Base-by-base conservation (phyloP, 1,140 invertebrate species). In the Bombus cullumanus region DNA sequence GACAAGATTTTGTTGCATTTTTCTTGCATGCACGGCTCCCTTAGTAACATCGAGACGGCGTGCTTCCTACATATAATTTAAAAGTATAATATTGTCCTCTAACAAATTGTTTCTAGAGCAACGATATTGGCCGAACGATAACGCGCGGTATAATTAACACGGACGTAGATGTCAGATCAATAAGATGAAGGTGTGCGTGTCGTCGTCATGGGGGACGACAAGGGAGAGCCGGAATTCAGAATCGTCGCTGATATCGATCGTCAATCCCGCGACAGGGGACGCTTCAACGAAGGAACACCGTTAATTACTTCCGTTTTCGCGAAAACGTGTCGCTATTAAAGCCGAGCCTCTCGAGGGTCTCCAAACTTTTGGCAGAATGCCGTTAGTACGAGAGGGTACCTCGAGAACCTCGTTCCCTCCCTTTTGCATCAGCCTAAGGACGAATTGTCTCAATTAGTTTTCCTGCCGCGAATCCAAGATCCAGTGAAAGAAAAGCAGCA, bases 251-350 rank as follows among this genome's bases (percentile, higher is more conserved):
- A 72, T 86, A 88, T 88, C 86, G 86, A 88, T 88, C 86, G 86
- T 88, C 78, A 82, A 88, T 88, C 73, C 57, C 43, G 57, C 66
- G 76, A 80, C 71, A 28, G 47, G 72, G 77, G 83, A 82, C 71
- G 57, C 57, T 74, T 31, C 86, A 34, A 62, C 62, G 83, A 31
- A 57, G 69, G 64, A 87, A 87, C 83, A 72, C 31, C 83, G 73
- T 82, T 88, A 88, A 88, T 88, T 88, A 81, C 84, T 88, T 88
- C 86, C 86, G 86, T 75, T 84, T 79, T 86, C 83, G 73, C 64
- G 86, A 88, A 76, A 82, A 71, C 86, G 82, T 85, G 76, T 72
- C 77, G 83, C 72, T 74, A 85, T 87, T 85, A 87, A 75, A 75
- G 41, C 83, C 3, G 41, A 73, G 25, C 43, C 76, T 76, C 53